These are phyloP conservation scores for Zoanthus sansibaricus DNA, from an alignment of 92 coral and sea anemone species.

Conservation along the genomic window DNA sequence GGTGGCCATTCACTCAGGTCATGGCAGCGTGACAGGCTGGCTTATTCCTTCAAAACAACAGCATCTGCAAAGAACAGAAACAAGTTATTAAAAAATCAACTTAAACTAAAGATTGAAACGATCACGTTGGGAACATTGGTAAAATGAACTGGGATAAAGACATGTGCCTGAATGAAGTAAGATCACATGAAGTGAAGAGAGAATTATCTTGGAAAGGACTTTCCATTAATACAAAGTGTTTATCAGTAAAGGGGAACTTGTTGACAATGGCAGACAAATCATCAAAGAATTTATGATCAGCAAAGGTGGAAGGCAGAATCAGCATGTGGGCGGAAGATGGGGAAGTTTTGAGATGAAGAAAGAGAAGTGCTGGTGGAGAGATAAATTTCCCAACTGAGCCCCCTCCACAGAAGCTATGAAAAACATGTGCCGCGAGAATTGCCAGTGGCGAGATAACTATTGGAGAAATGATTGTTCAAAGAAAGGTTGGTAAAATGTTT, in stretches of 20 bases:
- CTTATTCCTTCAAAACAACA: too few relatives aligned
- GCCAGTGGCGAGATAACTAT: background rate
- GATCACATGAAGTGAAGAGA: background rate
- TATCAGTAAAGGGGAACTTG: conserved; percentile 46
- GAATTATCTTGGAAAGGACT: conserved; percentile 47
- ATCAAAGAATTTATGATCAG: conserved; percentile 40
- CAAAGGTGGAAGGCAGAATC: conserved; percentile 58
- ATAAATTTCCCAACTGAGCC: too few relatives aligned
- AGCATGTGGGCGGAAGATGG: background rate
- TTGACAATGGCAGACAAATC: conserved; percentile 62
- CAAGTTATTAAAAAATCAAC: too few relatives aligned
- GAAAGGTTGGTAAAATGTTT: conserved; percentile 13
- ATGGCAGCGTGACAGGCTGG: too few relatives aligned
- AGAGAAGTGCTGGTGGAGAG: too few relatives aligned
- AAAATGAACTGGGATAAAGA: conserved; percentile 59
- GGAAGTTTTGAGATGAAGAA: too few relatives aligned
- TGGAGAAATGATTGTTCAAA: conserved; percentile 31
- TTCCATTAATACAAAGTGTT: conserved; percentile 48
- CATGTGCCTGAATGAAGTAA: background rate
- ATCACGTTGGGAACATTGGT: conserved; percentile 49
- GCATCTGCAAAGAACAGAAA: too few relatives aligned
- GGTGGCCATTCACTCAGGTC: too few relatives aligned
- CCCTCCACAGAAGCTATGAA: too few relatives aligned
- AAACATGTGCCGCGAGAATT: too few relatives aligned
- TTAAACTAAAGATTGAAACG: too few relatives aligned